Evolutionary conservation across 37 sponge, comb jelly and placozoan genomes (phyloP), one percentile per base, ranked within the genome.

Genomic region (Halisarca cf. caerulea): DNA sequence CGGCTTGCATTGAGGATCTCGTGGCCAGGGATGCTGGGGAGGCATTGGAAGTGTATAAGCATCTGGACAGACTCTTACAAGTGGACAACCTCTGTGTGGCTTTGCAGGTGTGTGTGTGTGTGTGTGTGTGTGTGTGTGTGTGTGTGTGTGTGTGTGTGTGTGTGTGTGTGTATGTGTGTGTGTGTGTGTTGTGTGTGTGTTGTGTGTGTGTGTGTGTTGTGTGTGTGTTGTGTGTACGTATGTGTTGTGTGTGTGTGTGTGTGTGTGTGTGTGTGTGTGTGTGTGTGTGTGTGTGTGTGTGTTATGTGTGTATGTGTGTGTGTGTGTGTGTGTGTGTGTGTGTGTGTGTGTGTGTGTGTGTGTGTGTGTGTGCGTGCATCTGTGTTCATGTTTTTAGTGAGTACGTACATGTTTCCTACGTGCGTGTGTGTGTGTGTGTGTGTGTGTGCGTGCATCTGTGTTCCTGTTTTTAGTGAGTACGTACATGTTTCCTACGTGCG

Each of bases 41-140:
- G 24, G 77, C 36, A 17, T 25, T 39, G 5, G 77, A 74, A 37
- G 36, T 74, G 42, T 74, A 74, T 44, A 74, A 40, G 25, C 77
- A 74, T 7, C 45, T 74, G 40, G 77, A 74, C 38, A 74, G 77
- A 40, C 24, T 74, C 38, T 17, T 74, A 25, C 45, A 74, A 74
- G 77, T 74, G 77, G 77, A 74, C 45, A 74, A 43, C 45, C 45
- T 74, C 21, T 74, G 77, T 74, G 77, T 43, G 0, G 42, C 45
- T n/a, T 20, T 74, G 41, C 42, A 74, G 77, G 77, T 74, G 42
- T 68, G 69, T 68, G 27, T 28, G 34, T 32, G 69, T 32, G 69
- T 28, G 69, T 68, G 27, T 30, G 35, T 68, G 34, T 28, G 64
- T 68, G 34, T 30, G 35, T 30, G 34, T 68, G 69, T 8, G 33